A percentile compares a stretch with the other conserved stretches of the same genome.
Evolutionary conservation across 1,140 invertebrate species (phyloP).

Genomic region (Microvelia longipes): DNA sequence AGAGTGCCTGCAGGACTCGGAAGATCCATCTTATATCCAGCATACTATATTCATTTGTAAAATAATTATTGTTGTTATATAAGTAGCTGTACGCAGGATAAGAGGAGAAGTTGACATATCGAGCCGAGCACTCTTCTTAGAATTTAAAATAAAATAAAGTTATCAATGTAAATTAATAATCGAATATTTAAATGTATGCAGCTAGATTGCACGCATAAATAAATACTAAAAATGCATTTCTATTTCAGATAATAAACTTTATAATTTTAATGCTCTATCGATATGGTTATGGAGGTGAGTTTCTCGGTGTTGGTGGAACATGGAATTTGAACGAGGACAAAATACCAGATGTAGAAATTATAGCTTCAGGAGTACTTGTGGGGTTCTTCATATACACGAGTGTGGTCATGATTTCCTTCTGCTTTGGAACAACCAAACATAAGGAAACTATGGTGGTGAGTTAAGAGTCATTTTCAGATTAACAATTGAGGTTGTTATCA

Average conservation of each 20-base stretch:
- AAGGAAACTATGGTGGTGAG: constrained; percentile 43
- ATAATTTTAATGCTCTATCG: constrained; percentile 65
- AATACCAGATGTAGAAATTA: constrained; percentile 65
- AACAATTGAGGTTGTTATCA: too few species aligned
- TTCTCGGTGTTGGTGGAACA: constrained; percentile 66
- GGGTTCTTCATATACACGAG: constrained; percentile 51
- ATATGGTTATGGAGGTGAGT: constrained; percentile 60
- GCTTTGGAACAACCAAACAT: constrained; percentile 56
- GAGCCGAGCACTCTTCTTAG: too few species aligned
- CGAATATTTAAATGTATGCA: too few species aligned
- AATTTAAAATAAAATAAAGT: too few species aligned
- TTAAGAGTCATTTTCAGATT: constrained; percentile 12
- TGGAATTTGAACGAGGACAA: constrained; percentile 81
- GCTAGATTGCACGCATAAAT: not conserved
- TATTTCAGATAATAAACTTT: constrained; percentile 55
- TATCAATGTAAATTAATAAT: too few species aligned
- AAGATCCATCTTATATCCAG: too few species aligned
- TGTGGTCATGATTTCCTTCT: constrained; percentile 27
- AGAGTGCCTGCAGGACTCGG: too few species aligned
- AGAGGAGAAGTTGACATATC: too few species aligned
- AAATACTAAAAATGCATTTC: not conserved
- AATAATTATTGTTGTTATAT: too few species aligned
- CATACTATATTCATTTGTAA: too few species aligned
- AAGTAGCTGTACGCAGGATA: too few species aligned
- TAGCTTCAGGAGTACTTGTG: constrained; percentile 67